Percentiles rank a stretch among this genome's conserved stretches.
These are phyloP conservation scores for Acromyrmex charruanus DNA, from an alignment of 1,140 invertebrate genomes.

Conservation along the genomic window DNA sequence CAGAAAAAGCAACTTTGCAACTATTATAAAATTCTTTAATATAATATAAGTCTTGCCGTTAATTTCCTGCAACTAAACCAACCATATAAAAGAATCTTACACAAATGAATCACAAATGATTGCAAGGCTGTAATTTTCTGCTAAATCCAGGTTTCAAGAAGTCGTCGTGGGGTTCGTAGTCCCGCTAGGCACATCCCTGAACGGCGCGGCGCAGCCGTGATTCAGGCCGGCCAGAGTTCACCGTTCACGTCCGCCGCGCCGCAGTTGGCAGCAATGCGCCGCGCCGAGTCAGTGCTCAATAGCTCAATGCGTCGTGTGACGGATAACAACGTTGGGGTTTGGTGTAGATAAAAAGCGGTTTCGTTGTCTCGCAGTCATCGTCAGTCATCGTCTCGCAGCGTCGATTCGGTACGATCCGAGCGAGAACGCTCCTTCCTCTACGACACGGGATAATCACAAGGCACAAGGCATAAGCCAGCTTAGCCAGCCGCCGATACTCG, in stretches of 20 bases:
- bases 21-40: too few relatives aligned
- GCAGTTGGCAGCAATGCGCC: constrained; percentile 70
- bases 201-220: constrained; percentile 1
- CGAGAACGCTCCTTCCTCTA: not conserved
- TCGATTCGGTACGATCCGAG: not conserved
- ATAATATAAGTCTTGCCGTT: too few relatives aligned
- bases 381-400: not conserved
- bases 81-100: too few relatives aligned
- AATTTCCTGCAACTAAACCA: too few relatives aligned
- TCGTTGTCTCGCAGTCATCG: constrained; percentile 12
- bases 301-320: constrained; percentile 72
- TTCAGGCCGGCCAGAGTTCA: constrained; percentile 36
- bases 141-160: not conserved
- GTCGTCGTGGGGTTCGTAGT: not conserved
- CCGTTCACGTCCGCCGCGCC: constrained; percentile 24
- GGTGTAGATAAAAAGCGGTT: constrained; percentile 4
- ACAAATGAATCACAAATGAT: too few relatives aligned
- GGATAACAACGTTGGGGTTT: constrained; percentile 73
- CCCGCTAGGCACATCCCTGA: not conserved
- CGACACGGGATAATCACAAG: not conserved
- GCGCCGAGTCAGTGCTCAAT: constrained; percentile 67
- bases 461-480: too few relatives aligned
- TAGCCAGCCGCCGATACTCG: not conserved
- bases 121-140: too few relatives aligned
- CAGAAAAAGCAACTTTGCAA: too few relatives aligned